Percentiles rank a stretch among this genome's conserved stretches.
These are phyloP conservation scores for Epicauta chinensis DNA, from an alignment of 1,140 invertebrate species.

Conservation along the genomic window DNA sequence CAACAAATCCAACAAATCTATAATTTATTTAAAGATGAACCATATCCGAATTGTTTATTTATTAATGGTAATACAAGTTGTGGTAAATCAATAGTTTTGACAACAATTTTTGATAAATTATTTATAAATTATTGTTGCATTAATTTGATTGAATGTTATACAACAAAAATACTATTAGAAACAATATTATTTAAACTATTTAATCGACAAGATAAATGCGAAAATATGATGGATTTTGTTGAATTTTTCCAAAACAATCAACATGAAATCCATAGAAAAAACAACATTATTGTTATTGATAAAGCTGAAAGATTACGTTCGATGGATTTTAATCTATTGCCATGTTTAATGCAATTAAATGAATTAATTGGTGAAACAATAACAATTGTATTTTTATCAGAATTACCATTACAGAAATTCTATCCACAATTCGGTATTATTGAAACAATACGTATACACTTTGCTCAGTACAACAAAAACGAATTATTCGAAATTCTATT, in stretches of 20 bases:
- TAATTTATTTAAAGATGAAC: constrained; percentile 52
- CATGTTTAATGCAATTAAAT: constrained; percentile 62
- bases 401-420: constrained; percentile 76
- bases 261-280: constrained; percentile 33
- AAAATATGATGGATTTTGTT: constrained; percentile 69
- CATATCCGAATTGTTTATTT: constrained; percentile 60
- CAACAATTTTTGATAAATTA: constrained; percentile 51
- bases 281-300: constrained; percentile 63
- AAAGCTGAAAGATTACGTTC: constrained; percentile 70
- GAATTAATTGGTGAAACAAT: constrained; percentile 68
- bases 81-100: constrained; percentile 69
- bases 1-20: constrained; percentile 51
- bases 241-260: constrained; percentile 39
- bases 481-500: constrained; percentile 70
- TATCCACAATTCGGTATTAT: constrained; percentile 57
- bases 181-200: constrained; percentile 60
- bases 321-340: constrained; percentile 64
- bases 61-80: constrained; percentile 72
- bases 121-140: constrained; percentile 58
- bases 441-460: constrained; percentile 70
- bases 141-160: constrained; percentile 79
- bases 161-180: constrained; percentile 68
- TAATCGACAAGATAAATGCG: constrained; percentile 50
- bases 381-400: constrained; percentile 69
- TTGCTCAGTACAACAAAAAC: constrained; percentile 75